Percentiles rank a stretch among this genome's conserved stretches.
Evolutionary conservation across 2,888 invertebrate species (phyloP).

Genomic region (Orthosia gracilis): DNA sequence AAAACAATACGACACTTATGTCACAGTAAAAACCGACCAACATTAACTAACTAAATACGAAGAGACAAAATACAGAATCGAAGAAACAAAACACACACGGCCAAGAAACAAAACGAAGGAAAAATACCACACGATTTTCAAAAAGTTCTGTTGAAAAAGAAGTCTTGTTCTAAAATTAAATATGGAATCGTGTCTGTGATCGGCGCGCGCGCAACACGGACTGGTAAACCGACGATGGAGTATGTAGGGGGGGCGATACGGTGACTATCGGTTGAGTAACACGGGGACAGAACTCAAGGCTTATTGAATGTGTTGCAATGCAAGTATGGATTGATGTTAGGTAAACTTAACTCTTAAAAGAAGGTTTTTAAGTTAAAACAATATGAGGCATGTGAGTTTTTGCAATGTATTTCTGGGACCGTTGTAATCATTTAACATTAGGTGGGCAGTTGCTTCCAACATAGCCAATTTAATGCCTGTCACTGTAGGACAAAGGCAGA

Average conservation of each 20-base stretch:
- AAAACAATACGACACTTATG: slow-evolving; percentile 38
- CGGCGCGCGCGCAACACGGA: slow-evolving; percentile 49
- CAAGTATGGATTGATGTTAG: slow-evolving; percentile 17
- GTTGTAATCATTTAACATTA: too few species aligned
- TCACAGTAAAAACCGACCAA: slow-evolving; percentile 10
- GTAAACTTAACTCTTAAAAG: slow-evolving; percentile 9
- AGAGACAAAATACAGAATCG: slow-evolving; percentile 36
- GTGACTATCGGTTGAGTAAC: slow-evolving; percentile 58
- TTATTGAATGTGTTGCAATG: slow-evolving; percentile 40
- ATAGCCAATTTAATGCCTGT: too few species aligned
- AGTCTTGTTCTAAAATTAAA: slow-evolving; percentile 1
- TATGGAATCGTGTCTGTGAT: slow-evolving; percentile 44
- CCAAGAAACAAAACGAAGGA: slow-evolving; percentile 10
- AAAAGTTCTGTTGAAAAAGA: slow-evolving; percentile 4
- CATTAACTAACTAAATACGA: background rate
- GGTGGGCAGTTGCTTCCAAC: too few species aligned
- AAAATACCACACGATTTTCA: slow-evolving; percentile 36
- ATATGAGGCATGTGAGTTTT: too few species aligned
- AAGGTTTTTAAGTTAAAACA: slow-evolving; percentile 1
- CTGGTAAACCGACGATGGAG: slow-evolving; percentile 47
- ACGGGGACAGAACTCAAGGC: slow-evolving; percentile 62
- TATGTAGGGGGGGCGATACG: slow-evolving; percentile 35
- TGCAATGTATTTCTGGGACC: too few species aligned
- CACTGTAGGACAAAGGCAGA: too few species aligned
- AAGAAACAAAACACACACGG: slow-evolving; percentile 18